A percentile compares a stretch with the other conserved stretches of the same genome.
Evolutionary conservation across 2,113 vertebrate genomes (phyloP).

Genomic region (Lamprologus tigripictilis): DNA sequence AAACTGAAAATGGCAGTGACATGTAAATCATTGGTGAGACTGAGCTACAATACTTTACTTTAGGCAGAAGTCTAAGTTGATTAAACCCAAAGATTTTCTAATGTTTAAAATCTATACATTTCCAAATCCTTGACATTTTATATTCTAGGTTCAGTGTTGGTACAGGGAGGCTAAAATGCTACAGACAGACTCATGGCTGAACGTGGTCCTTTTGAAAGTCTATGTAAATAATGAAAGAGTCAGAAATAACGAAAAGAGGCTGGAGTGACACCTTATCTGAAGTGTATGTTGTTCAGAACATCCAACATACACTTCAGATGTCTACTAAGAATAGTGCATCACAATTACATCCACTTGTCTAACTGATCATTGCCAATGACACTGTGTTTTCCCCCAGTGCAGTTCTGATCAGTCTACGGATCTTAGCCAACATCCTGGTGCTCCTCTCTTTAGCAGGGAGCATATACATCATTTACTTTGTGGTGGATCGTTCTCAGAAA

Average conservation of each 20-base stretch:
- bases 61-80: background rate
- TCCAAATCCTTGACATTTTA: background rate
- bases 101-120: background rate
- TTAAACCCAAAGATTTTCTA: background rate
- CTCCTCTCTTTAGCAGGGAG: slow-evolving; percentile 94
- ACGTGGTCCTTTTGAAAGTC: background rate
- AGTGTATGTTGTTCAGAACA: background rate
- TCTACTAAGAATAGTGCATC: background rate
- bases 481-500: slow-evolving; percentile 93
- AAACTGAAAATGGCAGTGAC: background rate
- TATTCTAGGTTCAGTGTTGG: background rate
- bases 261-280: background rate
- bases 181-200: background rate
- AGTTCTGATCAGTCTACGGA: slow-evolving; percentile 87
- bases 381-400: slow-evolving; percentile 66
- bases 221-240: background rate
- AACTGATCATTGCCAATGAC: background rate
- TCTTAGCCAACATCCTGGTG: slow-evolving; percentile 91
- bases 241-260: background rate
- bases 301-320: background rate
- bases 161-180: background rate
- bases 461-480: slow-evolving; percentile 98
- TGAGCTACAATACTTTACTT: background rate
- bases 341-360: background rate
- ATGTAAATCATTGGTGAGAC: background rate